Base-by-base conservation (phyloP, 2,888 invertebrate species). In the Tenthredo notha region DNA sequence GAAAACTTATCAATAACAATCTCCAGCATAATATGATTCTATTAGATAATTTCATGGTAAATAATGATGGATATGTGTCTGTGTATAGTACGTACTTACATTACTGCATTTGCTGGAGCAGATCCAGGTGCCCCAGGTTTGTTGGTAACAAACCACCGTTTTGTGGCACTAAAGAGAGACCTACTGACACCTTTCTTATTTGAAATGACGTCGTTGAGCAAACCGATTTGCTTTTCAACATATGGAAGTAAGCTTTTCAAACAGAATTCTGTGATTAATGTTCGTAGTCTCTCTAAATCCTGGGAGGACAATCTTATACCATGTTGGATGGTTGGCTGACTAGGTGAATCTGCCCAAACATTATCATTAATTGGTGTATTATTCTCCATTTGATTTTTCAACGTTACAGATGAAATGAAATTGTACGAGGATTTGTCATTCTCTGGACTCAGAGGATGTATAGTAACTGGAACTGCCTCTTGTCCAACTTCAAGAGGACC, bases 151-250 rank as follows among this genome's bases (percentile, higher is more conserved):
- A 99, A 99, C 97, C 98, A 98, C 89, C 99, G 95, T 94, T 98
- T 98, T 1, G 99, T 98, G 25, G 98, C 99, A 92, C 98, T 98
- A 87, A 99, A 95, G 87, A 99, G 94, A 0, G 98, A 98, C 91
- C 98, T 96, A 92, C 98, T 98, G 3, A 99, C 97, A 7, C 98
- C 98, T 93, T 99, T 98, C 91, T 97, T 97, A 91, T 97, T 97
- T 33, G 97, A 96, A 84, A 97, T 96, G 88, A 96, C 95, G 92
- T 98, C 98, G 91, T 96, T 96, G 65, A 98, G 93, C 85, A 96
- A 95, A 84, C 95, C 95, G 90, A 99, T 97, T 93, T 98, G 97
- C 91, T 97, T 96, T 93, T 99, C 99, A 61, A 98, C 96, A 93
- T 98, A 98, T 0, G 99, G 99, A 86, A 99, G 94, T 85, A 99